Conservation (phyloP, 1,140 invertebrate genomes). For the Achroia grisella region DNA sequence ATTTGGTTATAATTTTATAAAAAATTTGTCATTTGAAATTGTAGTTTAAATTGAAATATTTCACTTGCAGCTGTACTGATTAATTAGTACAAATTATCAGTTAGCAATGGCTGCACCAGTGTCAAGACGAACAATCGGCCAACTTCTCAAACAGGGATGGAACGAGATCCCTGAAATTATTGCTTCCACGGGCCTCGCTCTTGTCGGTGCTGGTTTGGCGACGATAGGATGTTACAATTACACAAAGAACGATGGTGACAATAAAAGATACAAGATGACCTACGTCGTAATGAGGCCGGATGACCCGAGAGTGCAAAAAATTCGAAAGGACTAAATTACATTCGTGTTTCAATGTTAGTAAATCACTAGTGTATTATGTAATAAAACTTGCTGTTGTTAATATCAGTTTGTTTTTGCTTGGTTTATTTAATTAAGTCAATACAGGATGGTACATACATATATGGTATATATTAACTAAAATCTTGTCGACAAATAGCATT, state of each 20-base stretch:
- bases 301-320: conserved; percentile 74
- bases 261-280: conserved; percentile 75
- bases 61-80: background rate
- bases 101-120: conserved; percentile 33
- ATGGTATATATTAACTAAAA: too few species aligned
- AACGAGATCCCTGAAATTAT: conserved; percentile 81
- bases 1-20: background rate
- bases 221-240: conserved; percentile 62
- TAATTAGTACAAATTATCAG: too few species aligned
- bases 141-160: conserved; percentile 59
- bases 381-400: conserved; percentile 34
- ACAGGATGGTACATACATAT: too few species aligned
- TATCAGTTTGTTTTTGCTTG: background rate
- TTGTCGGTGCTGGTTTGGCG: conserved; percentile 68
- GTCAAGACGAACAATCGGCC: conserved; percentile 41
- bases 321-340: conserved; percentile 54
- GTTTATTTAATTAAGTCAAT: too few species aligned
- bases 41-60: background rate
- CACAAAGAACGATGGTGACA: conserved; percentile 77
- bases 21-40: background rate
- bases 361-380: conserved; percentile 45
- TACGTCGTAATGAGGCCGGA: conserved; percentile 78
- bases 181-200: conserved; percentile 67
- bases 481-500: too few species aligned
- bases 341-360: conserved; percentile 7